Evolutionary conservation across 2,797 vertebrate species (phyloP), one percentile per base, ranked within the genome.

Genomic region (Malurus splendens): DNA sequence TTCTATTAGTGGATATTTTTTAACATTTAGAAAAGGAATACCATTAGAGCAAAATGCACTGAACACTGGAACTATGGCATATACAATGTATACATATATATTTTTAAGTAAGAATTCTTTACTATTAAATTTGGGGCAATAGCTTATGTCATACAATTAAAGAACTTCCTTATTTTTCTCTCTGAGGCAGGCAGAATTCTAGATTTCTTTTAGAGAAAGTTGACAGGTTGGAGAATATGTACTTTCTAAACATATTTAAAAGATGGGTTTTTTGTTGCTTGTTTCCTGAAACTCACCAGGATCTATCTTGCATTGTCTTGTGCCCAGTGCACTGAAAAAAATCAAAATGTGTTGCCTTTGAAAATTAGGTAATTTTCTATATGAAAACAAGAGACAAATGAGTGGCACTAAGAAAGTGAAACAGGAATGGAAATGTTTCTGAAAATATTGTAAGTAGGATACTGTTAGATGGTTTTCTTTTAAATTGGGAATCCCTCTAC

Each of bases 131-230:
- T 92, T 88, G 81, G 52, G 66, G 47, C 28, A 73, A 77, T 67
- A 92, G 82, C 87, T 91, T 24, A 64, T 85, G 71, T 71, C 60
- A 87, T 48, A 90, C 6, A 70, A 67, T 59, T 44, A 71, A 60
- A 67, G 50, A 65, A 91, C 32, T 56, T 79, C n/a, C 42, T 94
- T 80, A 64, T 36, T 93, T 71, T 81, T 80, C 74, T 71, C 89
- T 77, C 70, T 82, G 91, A 89, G 64, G 79, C 60, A 94, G 76
- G 87, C 2, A 93, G 47, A 83, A 91, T 70, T 79, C 86, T 73
- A 42, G 18, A 52, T 30, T 78, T 76, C 80, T 94, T 96, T 82
- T 66, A 59, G 27, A 91, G 68, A 80, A 91, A 68, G 51, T 1
- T 64, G 55, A 27, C 38, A 79, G 44, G 25, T 48, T n/a, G 48